Base-by-base conservation (phyloP, 2,888 invertebrate species). In the Leptopilina myrica region DNA sequence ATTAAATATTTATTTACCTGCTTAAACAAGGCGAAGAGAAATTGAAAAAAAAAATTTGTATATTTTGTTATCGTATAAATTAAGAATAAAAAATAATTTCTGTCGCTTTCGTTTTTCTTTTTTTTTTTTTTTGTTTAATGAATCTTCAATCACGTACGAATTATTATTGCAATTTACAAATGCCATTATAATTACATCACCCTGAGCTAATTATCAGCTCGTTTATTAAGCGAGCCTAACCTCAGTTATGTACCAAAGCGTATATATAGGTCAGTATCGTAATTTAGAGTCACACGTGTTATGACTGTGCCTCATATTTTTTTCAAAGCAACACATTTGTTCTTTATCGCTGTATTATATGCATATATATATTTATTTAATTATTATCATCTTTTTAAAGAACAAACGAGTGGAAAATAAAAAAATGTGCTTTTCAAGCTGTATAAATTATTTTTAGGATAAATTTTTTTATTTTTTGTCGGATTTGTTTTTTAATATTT, bases 241-340 rank as follows among this genome's bases (percentile, higher is more conserved):
- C 53, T 56, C n/a, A 53, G 69, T 69, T 69, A 53, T 62, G 15
- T 62, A 62, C 62, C 14, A 53, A 14, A 26, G 12, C 20, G 14
- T 53, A n/a, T 69, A 53, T 69, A 69, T 53, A 53, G 53, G 69
- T 69, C 53, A 69, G 26, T 69, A 53, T 69, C 53, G 53, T 69
- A 69, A 69, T 53, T 69, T 33, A 53, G 11, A 69, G 14, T 33
- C n/a, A n/a, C 15, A 73, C 33, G 56, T 73, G 73, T 40, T 73
- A n/a, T 33, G 15, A 53, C 73, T 56, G 62, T 15, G 56, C 53
- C 33, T 33, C 20, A 73, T 40, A n/a, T 56, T 33, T 73, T 73
- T 73, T 43, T 5, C 33, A 14, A 40, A 15, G 43, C 40, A 43
- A 5, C 49, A 53, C 49, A 73, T 69, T 14, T 33, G 33, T 9